phyloP scores from a whole-genome alignment of 2,797 vertebrate genomes.

The Toxotes lorentzi region DNA sequence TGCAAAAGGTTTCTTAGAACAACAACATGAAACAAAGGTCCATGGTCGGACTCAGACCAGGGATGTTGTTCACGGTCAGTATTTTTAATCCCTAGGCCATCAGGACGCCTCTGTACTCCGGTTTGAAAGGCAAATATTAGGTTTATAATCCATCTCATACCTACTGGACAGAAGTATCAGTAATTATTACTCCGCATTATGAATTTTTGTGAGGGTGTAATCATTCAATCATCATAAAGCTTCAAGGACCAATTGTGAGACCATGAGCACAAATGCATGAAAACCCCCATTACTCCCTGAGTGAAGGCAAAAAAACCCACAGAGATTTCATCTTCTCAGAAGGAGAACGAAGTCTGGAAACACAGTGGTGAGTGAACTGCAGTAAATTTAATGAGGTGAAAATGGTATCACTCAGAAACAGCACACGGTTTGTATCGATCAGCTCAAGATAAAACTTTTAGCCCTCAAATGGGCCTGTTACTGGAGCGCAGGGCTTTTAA shows the following conservation, averaged over 20 bases:
- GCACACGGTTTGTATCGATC: constrained; percentile 32
- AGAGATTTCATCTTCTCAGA: not conserved
- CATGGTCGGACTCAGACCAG: not conserved
- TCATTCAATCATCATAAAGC: not conserved
- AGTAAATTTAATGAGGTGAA: constrained; percentile 34
- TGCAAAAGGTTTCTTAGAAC: constrained; percentile 10
- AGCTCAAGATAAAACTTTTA: constrained; percentile 2
- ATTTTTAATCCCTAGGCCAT: not conserved
- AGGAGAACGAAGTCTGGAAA: not conserved
- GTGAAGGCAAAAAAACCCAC: not conserved
- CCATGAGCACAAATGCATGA: not conserved
- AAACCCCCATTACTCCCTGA: not conserved
- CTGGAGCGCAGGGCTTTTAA: not conserved
- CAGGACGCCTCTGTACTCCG: not conserved
- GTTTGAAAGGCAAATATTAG: not conserved
- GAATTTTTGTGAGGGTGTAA: not conserved
- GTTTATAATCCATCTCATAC: not conserved
- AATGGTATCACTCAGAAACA: constrained; percentile 10
- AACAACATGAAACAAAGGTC: not conserved
- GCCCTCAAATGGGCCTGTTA: not conserved
- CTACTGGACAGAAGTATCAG: not conserved
- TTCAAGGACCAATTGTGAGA: not conserved
- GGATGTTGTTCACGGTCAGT: not conserved
- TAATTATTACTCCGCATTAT: not conserved
- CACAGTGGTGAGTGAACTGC: not conserved